These are phyloP conservation scores for Geophilus truncorum DNA, from an alignment of 2,888 invertebrate species.

Conservation along the genomic window DNA sequence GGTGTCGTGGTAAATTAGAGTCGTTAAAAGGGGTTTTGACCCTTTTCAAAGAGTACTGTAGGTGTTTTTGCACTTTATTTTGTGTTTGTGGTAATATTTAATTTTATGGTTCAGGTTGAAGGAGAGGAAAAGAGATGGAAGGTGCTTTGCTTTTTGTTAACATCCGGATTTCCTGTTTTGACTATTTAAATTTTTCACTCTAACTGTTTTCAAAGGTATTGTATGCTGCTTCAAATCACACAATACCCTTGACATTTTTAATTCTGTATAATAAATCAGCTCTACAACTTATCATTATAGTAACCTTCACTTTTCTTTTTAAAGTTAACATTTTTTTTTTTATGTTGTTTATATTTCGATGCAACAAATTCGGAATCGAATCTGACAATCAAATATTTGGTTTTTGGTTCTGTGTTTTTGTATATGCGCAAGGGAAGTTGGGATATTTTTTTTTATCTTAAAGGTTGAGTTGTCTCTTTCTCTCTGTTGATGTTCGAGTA, in stretches of 20 bases:
- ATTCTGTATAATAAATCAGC: neutral
- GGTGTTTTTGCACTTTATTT: neutral
- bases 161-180: slow-evolving; percentile 21
- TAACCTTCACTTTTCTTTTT: neutral
- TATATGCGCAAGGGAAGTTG: neutral
- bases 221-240: neutral
- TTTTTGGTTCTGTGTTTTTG: neutral
- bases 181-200: slow-evolving; percentile 22
- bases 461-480: neutral
- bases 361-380: neutral
- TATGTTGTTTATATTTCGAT: neutral
- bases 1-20: too few species aligned
- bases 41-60: neutral
- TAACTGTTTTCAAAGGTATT: slow-evolving; percentile 21
- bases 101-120: slow-evolving; percentile 21
- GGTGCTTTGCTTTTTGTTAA: slow-evolving; percentile 15
- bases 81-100: neutral
- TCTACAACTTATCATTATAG: neutral
- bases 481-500: neutral
- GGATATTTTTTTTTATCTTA: neutral
- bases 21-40: neutral
- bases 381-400: neutral
- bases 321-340: too few species aligned
- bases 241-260: slow-evolving; percentile 20
- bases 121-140: slow-evolving; percentile 15